phyloP scores from a whole-genome alignment of 2,113 vertebrate species.

The Physeter macrocephalus region DNA sequence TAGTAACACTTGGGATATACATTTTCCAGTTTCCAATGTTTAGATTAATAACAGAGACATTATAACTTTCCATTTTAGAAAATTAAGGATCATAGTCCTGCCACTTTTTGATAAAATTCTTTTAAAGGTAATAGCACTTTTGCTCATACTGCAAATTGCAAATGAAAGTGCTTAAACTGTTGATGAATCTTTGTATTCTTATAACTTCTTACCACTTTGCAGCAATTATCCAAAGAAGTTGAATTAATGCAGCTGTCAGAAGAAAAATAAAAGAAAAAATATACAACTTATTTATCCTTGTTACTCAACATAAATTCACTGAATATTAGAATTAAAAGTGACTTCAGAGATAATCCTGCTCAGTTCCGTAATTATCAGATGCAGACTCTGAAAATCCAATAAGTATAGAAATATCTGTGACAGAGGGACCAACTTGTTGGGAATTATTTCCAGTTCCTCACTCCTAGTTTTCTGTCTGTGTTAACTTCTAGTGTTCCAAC shows the following conservation, averaged over 20 bases:
- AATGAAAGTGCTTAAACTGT: neutral
- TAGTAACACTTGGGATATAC: neutral
- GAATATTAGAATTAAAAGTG: neutral
- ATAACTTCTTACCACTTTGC: neutral
- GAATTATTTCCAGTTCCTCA: neutral
- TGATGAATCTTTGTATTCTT: conserved; percentile 8
- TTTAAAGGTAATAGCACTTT: neutral
- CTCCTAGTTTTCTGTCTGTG: neutral
- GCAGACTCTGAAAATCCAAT: neutral
- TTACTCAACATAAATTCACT: neutral
- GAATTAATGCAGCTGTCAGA: neutral
- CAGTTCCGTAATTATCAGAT: neutral
- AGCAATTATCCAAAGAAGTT: conserved; percentile 1
- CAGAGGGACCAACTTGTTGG: neutral
- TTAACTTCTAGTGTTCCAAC: neutral
- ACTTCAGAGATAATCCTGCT: neutral
- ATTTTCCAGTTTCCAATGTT: neutral
- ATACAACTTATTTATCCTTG: neutral
- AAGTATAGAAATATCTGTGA: neutral
- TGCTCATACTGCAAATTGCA: neutral
- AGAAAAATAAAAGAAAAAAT: neutral
- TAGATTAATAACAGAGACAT: neutral
- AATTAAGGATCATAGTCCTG: neutral
- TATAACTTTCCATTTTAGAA: neutral
- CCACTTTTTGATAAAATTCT: neutral